phyloP scores from a whole-genome alignment of 2,113 vertebrate species.

The Polypterus senegalus region DNA sequence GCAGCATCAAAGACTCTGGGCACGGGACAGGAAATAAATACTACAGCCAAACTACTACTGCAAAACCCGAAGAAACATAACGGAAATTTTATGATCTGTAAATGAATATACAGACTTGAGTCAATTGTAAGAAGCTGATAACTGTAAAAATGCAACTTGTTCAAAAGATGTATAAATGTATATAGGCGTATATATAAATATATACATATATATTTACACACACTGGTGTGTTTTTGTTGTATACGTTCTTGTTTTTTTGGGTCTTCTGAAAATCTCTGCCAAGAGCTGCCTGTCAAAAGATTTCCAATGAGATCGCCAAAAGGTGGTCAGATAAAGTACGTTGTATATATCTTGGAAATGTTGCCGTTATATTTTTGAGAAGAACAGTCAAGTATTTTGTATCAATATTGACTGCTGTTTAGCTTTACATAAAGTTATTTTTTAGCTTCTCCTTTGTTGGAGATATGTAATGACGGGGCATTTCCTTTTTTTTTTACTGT shows the following conservation, averaged over 20 bases:
- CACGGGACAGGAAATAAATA: too few species aligned
- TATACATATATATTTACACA: too few species aligned
- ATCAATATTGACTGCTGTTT: conserved; percentile 31
- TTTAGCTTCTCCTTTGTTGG: conserved; percentile 16
- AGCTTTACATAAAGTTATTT: conserved; percentile 28
- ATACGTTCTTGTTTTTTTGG: too few species aligned
- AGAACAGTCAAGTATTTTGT: conserved; percentile 32
- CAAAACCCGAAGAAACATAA: too few species aligned
- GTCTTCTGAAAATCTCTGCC: conserved; percentile 16
- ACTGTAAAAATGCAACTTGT: too few species aligned
- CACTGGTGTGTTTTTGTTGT: too few species aligned
- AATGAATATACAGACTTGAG: too few species aligned
- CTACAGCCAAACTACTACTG: too few species aligned
- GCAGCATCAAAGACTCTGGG: conserved; percentile 17
- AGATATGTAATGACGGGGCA: conserved; percentile 14
- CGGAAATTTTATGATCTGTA: too few species aligned
- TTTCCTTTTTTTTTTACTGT: conserved; percentile 19
- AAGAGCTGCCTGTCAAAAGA: conserved; percentile 34
- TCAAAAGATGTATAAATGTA: too few species aligned
- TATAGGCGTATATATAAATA: too few species aligned
- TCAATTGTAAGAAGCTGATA: too few species aligned
- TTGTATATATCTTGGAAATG: conserved; percentile 26
- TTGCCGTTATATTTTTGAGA: conserved; percentile 30
- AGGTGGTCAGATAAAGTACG: conserved; percentile 18
- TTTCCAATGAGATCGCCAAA: conserved; percentile 17